Base-by-base conservation (phyloP, 2,888 invertebrate species). In the Parasteatoda lunata region DNA sequence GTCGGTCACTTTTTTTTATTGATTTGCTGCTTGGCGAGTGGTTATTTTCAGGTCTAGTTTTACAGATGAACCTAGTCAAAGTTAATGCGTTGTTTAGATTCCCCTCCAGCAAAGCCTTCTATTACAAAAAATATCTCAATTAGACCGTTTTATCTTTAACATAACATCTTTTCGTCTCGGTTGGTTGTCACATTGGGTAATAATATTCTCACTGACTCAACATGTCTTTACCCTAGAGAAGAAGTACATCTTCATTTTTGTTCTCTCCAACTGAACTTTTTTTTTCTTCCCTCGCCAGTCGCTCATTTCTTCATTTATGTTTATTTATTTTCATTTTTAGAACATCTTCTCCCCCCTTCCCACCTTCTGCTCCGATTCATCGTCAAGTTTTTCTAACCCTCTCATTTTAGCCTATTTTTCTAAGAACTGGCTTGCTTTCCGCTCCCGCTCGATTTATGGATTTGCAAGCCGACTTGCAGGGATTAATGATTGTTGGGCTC, bases 401-500 rank as follows among this genome's bases (percentile, higher is more conserved):
- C 77, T 77, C 68, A 54, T 81, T 81, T 73, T 68, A 73, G 73
- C 65, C 73, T 65, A 73, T 72, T 80, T 72, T 80, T 66, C 66
- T 71, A 54, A 66, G 73, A 73, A 72, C 72, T 66, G 54, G 51
- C 79, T 64, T 48, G 59, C 5, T 30, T 48, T 70, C 45, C 68
- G 30, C 66, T 30, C 66, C 9, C 59, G n/a, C 47, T 64, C 66
- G 66, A 73, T 80, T 80, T 80, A 66, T 80, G 64, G 72, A 59
- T 80, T 64, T 47, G 45, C 80, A 11, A 45, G 65, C 51, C 51
- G 65, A 51, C 66, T 72, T 9, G 47, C 54, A 9, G n/a, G 65
- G 71, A 85, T 85, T 80, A 85, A 85, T 85, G 85, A 66, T 80
- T 71, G 49, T 85, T 85, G 85, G 85, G 80, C 47, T 49, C 66